These are phyloP conservation scores for Bombylius major DNA, from an alignment of 2,888 invertebrate species.

Conservation along the genomic window DNA sequence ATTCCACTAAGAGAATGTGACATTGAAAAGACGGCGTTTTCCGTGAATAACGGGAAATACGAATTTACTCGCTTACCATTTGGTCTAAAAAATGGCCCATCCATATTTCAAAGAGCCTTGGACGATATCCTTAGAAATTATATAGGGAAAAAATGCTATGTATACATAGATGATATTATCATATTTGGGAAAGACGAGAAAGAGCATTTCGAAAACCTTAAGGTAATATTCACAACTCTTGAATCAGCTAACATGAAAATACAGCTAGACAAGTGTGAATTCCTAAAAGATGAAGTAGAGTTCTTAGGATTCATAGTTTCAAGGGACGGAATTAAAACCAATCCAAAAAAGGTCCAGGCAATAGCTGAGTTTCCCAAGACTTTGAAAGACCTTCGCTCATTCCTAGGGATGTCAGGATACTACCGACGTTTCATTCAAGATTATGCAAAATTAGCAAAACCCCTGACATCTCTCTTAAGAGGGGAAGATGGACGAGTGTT, in stretches of 20 bases:
- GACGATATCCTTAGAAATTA: constrained; percentile 1
- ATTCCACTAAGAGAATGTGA: too few relatives aligned
- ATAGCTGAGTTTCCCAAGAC: constrained; percentile 14
- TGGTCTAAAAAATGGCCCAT: constrained; percentile 11
- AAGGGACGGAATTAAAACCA: constrained; percentile 1
- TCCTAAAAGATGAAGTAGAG: constrained; percentile 20
- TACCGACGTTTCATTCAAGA: constrained; percentile 15
- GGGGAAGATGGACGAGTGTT: neutral
- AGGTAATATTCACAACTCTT: constrained; percentile 2
- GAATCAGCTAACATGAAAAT: constrained; percentile 8
- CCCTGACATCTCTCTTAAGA: constrained; percentile 2
- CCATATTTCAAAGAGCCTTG: constrained; percentile 9
- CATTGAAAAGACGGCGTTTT: constrained; percentile 7
- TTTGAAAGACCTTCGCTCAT: constrained; percentile 10
- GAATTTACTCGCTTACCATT: too few relatives aligned
- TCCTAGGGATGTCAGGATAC: constrained; percentile 13
- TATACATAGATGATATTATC: constrained; percentile 10
- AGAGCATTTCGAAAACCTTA: constrained; percentile 4
- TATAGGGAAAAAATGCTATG: constrained; percentile 3
- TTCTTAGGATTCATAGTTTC: constrained; percentile 24
- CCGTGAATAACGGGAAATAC: constrained; percentile 4
- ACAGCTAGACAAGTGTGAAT: constrained; percentile 15
- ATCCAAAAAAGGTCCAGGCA: constrained; percentile 16
- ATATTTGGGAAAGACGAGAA: constrained; percentile 8
- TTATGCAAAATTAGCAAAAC: constrained; percentile 11